Evolutionary conservation across 2,888 invertebrate genomes (phyloP).

Genomic region (Tetropium fuscum): DNA sequence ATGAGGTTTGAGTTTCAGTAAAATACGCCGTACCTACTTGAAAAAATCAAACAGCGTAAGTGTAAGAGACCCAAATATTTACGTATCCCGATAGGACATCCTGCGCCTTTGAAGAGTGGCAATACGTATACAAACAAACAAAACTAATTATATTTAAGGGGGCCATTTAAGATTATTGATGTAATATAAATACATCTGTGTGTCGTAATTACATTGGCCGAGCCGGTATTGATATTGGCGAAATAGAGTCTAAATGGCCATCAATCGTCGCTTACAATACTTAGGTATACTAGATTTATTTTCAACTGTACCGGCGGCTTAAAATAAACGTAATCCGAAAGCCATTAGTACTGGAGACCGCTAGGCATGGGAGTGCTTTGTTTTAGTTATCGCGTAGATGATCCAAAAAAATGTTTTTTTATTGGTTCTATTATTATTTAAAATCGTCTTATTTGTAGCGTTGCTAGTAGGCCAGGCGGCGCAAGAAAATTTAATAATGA

Average conservation of each 20-base stretch:
- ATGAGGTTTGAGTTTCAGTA: too few species aligned
- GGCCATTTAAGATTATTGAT: neutral
- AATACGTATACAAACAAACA: neutral
- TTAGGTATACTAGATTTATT: conserved; percentile 31
- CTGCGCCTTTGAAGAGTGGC: neutral
- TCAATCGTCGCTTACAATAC: conserved; percentile 36
- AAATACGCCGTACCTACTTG: too few species aligned
- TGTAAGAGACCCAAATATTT: too few species aligned
- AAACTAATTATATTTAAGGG: neutral
- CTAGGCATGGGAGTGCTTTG: neutral
- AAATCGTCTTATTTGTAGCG: too few species aligned
- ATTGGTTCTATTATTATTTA: too few species aligned
- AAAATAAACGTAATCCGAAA: conserved; percentile 29
- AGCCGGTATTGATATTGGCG: conserved; percentile 42
- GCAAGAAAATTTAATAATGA: too few species aligned
- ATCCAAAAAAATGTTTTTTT: too few species aligned
- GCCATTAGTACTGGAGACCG: conserved; percentile 11
- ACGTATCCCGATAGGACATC: too few species aligned
- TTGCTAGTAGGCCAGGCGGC: too few species aligned
- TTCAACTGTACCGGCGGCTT: conserved; percentile 26
- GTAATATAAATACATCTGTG: conserved; percentile 15
- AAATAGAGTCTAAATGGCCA: conserved; percentile 39
- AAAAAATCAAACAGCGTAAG: too few species aligned
- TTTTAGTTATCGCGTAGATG: too few species aligned
- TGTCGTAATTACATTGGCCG: conserved; percentile 39